Base-by-base conservation (phyloP, 2,797 vertebrate genomes). In the Holocentrus rufus region DNA sequence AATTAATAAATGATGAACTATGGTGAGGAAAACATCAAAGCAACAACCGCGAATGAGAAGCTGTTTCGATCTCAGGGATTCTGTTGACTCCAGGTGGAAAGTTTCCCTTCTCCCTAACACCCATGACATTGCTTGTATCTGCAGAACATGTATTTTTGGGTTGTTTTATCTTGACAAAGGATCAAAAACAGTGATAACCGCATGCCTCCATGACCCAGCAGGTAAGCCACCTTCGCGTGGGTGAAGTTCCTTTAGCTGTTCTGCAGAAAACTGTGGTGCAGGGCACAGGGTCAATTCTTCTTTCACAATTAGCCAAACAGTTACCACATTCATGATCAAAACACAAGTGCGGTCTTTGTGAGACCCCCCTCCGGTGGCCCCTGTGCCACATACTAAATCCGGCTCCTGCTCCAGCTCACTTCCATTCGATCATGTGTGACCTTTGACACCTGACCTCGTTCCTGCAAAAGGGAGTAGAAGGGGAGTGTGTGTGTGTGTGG, bases 371-470 rank as follows among this genome's bases (percentile, higher is more conserved):
- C 59, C 50, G 72, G 9, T 39, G 57, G 57, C 57, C 57, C 55
- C 53, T 7, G 1, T 18, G 63, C 22, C 9, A 14, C 50, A 81
- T 27, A 67, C 62, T 55, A 50, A 78, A 67, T 83, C 70, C 69
- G 53, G 60, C 54, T 72, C 39, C 69, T 47, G 36, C 66, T 66
- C 47, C 5, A 34, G 61, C 58, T 9, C 46, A n/a, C 73, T 67
- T 78, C 82, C 54, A 67, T 57, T 76, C 69, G 70, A 77, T 84
- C 87, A 85, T 84, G 64, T 76, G 80, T 49, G 34, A 73, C 84
- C 81, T 79, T 54, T 69, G 84, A 90, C 82, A 82, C 85, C 72
- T 83, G 82, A 86, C 89, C 84, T 87, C 52, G 56, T 50, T 82
- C 49, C 77, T 77, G 39, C 68, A 67, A 67, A 59, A 79, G 59